Evolutionary conservation across 2,113 vertebrate species (phyloP).

Genomic region (Podarcis raffonei): DNA sequence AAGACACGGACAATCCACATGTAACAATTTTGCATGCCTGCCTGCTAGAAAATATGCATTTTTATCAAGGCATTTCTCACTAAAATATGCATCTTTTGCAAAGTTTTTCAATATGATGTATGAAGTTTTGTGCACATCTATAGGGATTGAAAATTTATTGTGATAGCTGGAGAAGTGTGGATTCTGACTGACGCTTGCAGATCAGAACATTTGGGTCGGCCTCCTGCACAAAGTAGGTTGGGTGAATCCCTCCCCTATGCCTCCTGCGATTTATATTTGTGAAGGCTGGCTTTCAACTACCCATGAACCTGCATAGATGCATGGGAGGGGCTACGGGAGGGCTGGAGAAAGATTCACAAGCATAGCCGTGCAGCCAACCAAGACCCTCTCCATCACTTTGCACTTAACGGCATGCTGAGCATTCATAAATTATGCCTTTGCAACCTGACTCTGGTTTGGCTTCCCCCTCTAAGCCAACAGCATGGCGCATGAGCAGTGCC

Average conservation of each 20-base stretch:
- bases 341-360: conserved; percentile 56
- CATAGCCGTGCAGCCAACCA: conserved; percentile 66
- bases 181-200: too few relatives aligned
- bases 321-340: not conserved
- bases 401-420: conserved; percentile 60
- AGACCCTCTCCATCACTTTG: conserved; percentile 70
- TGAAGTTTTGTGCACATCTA: too few relatives aligned
- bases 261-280: conserved; percentile 59
- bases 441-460: conserved; percentile 29
- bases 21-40: too few relatives aligned
- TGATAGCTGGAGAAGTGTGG: too few relatives aligned
- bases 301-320: conserved; percentile 57
- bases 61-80: too few relatives aligned
- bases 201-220: too few relatives aligned
- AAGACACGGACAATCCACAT: too few relatives aligned
- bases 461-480: accelerated
- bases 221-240: not conserved
- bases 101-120: too few relatives aligned
- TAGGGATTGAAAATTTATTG: too few relatives aligned
- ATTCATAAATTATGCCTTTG: conserved; percentile 69
- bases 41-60: too few relatives aligned
- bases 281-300: conserved; percentile 58
- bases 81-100: too few relatives aligned
- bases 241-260: not conserved
- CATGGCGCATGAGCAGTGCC: not conserved